phyloP scores from a whole-genome alignment of 2,797 vertebrate species.

The Iguana delicatissima region DNA sequence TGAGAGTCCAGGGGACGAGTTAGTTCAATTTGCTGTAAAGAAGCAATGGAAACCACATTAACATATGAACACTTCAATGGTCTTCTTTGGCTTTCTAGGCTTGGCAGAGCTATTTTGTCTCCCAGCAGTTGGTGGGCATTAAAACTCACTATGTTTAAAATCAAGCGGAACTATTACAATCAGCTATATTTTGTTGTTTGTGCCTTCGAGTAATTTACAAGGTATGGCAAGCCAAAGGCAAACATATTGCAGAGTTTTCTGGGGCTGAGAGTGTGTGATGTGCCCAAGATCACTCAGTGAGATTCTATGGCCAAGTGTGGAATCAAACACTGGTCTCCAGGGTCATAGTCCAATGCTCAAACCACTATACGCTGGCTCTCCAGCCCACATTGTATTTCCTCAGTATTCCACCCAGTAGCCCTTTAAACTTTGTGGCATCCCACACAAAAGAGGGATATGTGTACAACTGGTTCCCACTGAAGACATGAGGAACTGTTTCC shows the following conservation, averaged over 20 bases:
- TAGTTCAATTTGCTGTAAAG: slow-evolving; percentile 88
- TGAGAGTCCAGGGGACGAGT: slow-evolving; percentile 92
- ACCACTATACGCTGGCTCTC: too few relatives aligned
- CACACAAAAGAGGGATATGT: neutral
- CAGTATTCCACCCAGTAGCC: neutral
- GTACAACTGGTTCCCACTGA: neutral
- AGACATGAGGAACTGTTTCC: neutral
- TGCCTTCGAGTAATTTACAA: too few relatives aligned
- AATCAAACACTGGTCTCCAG: too few relatives aligned
- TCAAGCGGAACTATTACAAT: neutral
- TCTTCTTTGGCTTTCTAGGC: neutral
- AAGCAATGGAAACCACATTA: slow-evolving; percentile 13
- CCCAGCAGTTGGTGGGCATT: neutral
- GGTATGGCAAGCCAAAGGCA: too few relatives aligned
- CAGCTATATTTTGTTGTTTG: neutral
- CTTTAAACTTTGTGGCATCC: neutral
- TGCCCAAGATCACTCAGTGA: too few relatives aligned
- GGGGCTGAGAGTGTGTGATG: too few relatives aligned
- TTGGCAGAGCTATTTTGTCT: neutral
- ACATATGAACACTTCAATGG: neutral
- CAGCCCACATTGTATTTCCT: too few relatives aligned
- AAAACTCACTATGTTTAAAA: neutral
- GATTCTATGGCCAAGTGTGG: too few relatives aligned
- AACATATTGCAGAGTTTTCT: too few relatives aligned
- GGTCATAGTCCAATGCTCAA: too few relatives aligned